Base-by-base conservation (phyloP, 1,140 invertebrate species). In the Heliconius congener region DNA sequence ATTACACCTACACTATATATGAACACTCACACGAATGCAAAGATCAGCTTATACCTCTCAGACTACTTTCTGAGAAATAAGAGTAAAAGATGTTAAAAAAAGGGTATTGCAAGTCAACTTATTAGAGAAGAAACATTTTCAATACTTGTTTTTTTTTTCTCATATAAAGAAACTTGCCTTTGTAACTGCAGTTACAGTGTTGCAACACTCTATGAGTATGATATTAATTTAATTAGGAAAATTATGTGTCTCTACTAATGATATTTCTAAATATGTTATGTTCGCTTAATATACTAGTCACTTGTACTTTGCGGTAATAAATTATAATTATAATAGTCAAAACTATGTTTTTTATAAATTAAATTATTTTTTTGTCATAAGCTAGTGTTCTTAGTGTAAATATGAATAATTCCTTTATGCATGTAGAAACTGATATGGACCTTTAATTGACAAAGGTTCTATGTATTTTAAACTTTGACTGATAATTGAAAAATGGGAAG, bases 341-440 rank as follows among this genome's bases (percentile, higher is more conserved):
- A 66, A 66, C 60, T 3, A 27, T 5, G 30, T 66, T 66, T 66
- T 66, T 66, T 66, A 30, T 66, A 30, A 66, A 66, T 66, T 66
- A 66, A 30, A 66, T 66, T 66, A 66, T 66, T 66, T 27, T 37
- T 66, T 66, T 66, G 60, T 66, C 60, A 27, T 66, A 66, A 66
- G 60, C 60, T 66, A 66, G 23, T 27, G n/a, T 66, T 66, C 13
- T 66, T 30, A 66, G 60, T 66, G 60, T 66, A 66, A 66, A 66
- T 66, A 66, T 9, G 11, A 66, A 23, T 4, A 23, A 57, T 57
- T 57, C n/a, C 55, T 57, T 66, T 27, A 30, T 66, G 60, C 23
- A n/a, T 30, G 11, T 16, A 66, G 60, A 16, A n/a, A 66, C 27
- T 30, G 23, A 18, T 66, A 66, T 66, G 27, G 8, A 30, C 60